Evolutionary conservation across 2,113 vertebrate genomes (phyloP), one percentile per base, ranked within the genome.

Genomic region (Ictidomys tridecemlineatus): DNA sequence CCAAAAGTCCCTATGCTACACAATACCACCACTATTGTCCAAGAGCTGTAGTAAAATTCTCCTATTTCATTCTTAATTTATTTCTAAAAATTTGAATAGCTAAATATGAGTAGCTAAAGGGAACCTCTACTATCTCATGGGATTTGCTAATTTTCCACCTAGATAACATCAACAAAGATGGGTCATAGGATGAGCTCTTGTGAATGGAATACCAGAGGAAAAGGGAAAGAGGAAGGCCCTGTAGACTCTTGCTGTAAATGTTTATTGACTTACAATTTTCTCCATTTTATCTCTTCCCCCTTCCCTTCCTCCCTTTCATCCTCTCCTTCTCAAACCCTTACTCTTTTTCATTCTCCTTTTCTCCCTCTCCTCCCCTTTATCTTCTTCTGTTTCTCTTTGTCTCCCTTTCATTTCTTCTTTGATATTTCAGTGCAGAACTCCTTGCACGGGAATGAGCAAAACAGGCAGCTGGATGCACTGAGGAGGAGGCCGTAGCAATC

Each of bases 381-480:
- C 32, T 69, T 73, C 24, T 32, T 79, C 45, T 5, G 17, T 28
- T 48, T 76, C 20, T 89, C 51, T 32, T 58, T 51, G n/a, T 82
- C 13, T 58, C 32, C 37, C 37, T 61, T 56, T 56, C 12, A 76
- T 48, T 84, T 84, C 18, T 76, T 58, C 18, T 22, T 82, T 76
- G 34, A 12, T 34, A 63, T 74, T 76, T 92, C 18, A n/a, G 37
- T 42, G 12, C 18, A 63, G 63, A 53, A 83, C 8, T 17, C 20
- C 53, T 3, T 34, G 12, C 16, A 20, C 14, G 8, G 12, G 12
- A 10, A 11, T 51, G 14, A 11, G 9, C 2, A 16, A 26, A 78
- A 1, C 5, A 61, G 2, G 0, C 30, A 22, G 3, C 16, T 34
- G 5, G n/a, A 30, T 4, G 61, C 28, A 34, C 14, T 1, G 4